phyloP scores from a whole-genome alignment of 2,113 vertebrate genomes.

The Genyomyrus donnyi region DNA sequence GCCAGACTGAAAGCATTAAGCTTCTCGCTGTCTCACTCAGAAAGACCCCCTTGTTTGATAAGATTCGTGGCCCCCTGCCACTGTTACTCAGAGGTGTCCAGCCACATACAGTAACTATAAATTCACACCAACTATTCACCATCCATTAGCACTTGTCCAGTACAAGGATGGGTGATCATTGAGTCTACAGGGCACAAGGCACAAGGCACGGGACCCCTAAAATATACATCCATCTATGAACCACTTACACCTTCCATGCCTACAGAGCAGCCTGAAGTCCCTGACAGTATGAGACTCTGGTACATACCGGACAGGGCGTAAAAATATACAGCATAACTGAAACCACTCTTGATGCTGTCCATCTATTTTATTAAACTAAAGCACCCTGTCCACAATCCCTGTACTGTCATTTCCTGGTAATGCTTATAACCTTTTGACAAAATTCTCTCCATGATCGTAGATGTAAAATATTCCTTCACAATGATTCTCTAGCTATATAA shows the following conservation, averaged over 20 bases:
- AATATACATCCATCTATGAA: neutral
- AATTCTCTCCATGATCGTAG: neutral
- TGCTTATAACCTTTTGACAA: neutral
- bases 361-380: neutral
- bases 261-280: neutral
- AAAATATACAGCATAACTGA: neutral
- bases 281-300: neutral
- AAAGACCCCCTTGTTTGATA: constrained; percentile 17
- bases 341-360: neutral
- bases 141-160: constrained; percentile 30
- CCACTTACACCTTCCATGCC: neutral
- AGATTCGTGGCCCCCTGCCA: constrained; percentile 30
- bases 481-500: neutral
- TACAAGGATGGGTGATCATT: neutral
- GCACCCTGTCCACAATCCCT: neutral
- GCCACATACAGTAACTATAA: constrained; percentile 18
- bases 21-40: neutral
- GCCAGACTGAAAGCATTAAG: constrained; percentile 25
- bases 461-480: neutral
- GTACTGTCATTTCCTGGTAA: neutral
- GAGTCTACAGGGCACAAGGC: neutral
- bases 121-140: constrained; percentile 44
- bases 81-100: constrained; percentile 2
- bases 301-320: neutral
- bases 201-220: neutral